These are phyloP conservation scores for Drosophila crucigera DNA, from an alignment of 2,888 invertebrate genomes.

Conservation along the genomic window DNA sequence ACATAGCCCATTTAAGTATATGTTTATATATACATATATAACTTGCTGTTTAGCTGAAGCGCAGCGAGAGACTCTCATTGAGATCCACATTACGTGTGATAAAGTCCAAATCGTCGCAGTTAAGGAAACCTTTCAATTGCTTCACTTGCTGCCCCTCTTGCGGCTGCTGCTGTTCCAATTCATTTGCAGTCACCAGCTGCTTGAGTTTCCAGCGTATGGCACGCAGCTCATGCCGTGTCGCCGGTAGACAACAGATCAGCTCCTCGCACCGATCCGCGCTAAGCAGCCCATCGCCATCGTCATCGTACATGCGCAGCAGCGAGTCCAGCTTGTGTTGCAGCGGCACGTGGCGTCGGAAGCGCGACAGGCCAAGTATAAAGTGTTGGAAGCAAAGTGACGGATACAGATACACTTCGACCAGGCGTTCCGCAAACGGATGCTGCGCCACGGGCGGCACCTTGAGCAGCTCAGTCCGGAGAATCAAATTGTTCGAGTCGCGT, in stretches of 20 bases:
- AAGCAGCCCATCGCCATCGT: constrained; percentile 40
- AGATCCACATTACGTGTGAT: constrained; percentile 57
- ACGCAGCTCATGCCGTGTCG: constrained; percentile 30
- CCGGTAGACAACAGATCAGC: constrained; percentile 38
- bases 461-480: constrained; percentile 46
- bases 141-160: background rate
- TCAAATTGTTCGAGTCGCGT: constrained; percentile 38
- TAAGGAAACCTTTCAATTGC: background rate
- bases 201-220: constrained; percentile 51
- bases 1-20: constrained; percentile 1
- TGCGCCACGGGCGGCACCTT: constrained; percentile 42
- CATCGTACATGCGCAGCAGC: constrained; percentile 45
- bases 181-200: constrained; percentile 26
- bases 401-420: constrained; percentile 48
- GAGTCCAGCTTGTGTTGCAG: constrained; percentile 37
- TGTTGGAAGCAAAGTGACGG: constrained; percentile 49
- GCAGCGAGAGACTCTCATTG: constrained; percentile 44
- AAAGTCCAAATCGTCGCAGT: constrained; percentile 39
- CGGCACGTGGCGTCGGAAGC: constrained; percentile 36
- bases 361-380: constrained; percentile 41
- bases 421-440: constrained; percentile 46
- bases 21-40: background rate
- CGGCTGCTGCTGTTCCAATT: background rate
- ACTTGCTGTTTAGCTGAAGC: constrained; percentile 31
- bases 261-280: constrained; percentile 33